phyloP scores from a whole-genome alignment of 2,888 invertebrate species.

The Clitarchus hookeri region DNA sequence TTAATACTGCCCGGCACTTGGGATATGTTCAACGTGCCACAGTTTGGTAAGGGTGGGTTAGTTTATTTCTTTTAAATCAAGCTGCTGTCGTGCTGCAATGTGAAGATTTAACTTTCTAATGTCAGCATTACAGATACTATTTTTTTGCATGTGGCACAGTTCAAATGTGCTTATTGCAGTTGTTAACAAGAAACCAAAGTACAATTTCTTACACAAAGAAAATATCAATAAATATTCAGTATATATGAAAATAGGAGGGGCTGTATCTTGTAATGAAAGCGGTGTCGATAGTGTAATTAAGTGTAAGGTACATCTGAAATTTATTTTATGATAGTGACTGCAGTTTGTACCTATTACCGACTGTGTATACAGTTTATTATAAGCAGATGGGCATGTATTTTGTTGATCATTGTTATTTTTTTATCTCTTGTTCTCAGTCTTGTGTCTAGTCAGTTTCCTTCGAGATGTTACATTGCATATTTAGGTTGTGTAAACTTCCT shows the following conservation, averaged over 20 bases:
- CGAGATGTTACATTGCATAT: neutral
- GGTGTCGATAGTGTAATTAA: neutral
- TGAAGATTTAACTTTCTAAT: no score
- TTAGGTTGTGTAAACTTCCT: conserved; percentile 5
- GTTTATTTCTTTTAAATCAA: no score
- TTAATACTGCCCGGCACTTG: no score
- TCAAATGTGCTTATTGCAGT: neutral
- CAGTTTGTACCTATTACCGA: neutral
- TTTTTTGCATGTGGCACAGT: neutral
- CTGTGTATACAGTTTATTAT: neutral
- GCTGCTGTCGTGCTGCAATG: no score
- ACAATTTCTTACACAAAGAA: neutral
- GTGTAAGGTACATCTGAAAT: neutral
- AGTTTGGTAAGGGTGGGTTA: no score
- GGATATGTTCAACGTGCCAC: no score
- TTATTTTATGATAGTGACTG: conserved; percentile 7
- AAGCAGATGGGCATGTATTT: neutral
- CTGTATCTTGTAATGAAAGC: neutral
- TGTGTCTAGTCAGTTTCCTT: conserved; percentile 14
- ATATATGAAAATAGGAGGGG: neutral
- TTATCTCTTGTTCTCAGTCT: conserved; percentile 2
- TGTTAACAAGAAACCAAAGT: neutral
- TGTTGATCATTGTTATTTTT: conserved; percentile 14
- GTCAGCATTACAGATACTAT: neutral
- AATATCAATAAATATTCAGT: neutral